Evolutionary conservation across 2,113 vertebrate species (phyloP), one percentile per base, ranked within the genome.

Genomic region (Camelus bactrianus): DNA sequence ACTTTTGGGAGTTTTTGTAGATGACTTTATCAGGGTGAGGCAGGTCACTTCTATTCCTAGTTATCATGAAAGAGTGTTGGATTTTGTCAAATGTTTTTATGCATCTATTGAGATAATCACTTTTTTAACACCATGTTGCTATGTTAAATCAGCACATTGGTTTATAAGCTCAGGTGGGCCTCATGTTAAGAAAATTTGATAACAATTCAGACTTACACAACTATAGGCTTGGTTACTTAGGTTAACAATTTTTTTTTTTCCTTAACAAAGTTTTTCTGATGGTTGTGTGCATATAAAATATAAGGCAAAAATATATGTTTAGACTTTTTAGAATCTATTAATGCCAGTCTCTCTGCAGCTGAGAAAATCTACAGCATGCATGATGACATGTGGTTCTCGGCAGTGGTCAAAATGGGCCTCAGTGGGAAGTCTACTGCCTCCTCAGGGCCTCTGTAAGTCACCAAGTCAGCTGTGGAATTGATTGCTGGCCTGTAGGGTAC

Each of bases 141-240:
- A n/a, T 58, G 42, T 67, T 73, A 77, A 64, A 64, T 69, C n/a
- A 75, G 38, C 42, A 32, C 81, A 17, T 26, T 65, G 46, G 35
- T 82, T 81, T 22, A 76, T 58, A 93, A 96, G 16, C 73, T 46
- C 62, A 54, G 15, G 38, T 14, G 48, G 48, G 16, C n/a, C 35
- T 75, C 64, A 79, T 87, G 65, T 93, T 42, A 93, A 83, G 48
- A 87, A 86, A 86, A 87, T 46, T 22, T 87, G 28, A n/a, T 19
- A 13, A 54, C 30, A 89, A 24, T 38, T 19, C 12, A 91, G 42
- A 69, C 12, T 70, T 62, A 65, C 9, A 32, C 32, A 88, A n/a
- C 20, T 54, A 35, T 10, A 54, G 62, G 16, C 48, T 93, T 87
- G 14, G 35, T 72, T 86, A 54, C n/a, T 85, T 85, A 48, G 67